Base-by-base conservation (phyloP, 2,113 vertebrate species). In the Scortum barcoo region DNA sequence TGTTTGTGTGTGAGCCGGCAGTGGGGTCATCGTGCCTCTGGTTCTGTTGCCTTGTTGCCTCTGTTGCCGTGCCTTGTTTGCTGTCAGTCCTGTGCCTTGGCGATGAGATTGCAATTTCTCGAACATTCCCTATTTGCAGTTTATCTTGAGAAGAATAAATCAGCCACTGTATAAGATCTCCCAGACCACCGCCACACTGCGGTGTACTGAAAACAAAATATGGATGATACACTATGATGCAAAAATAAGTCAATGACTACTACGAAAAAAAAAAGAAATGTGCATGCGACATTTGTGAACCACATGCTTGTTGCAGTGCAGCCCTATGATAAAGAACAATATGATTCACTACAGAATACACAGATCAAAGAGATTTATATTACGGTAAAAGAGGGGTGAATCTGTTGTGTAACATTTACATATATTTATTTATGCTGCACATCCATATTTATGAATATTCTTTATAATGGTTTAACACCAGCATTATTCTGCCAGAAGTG, bases 381-480 rank as follows among this genome's bases (percentile, higher is more conserved):
- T 69, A 81, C 40, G 38, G 85, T 86, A 85, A 88, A 86, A 87
- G 53, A 87, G 63, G 88, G 85, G 78, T 81, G 88, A 89, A 80
- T 86, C 58, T 82, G 90, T 86, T 86, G 74, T 84, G 88, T 82
- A 89, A 92, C 87, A 94, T 91, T 86, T 92, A 85, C 86, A 92
- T 90, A 86, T 88, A 90, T 90, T 87, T 93, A 91, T 93, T 91
- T 89, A 90, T 86, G 80, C 78, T 82, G 82, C 80, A 65, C 76
- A 91, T 92, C 81, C 90, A 94, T 94, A 94, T 93, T 94, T 91
- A 94, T 94, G 92, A 82, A 80, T 73, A 86, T 85, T 84, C 90
- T 72, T 92, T 90, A 91, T 93, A 83, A 93, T 80, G 84, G 89
- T 89, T 87, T 89, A 92, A 93, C 85, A 93, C 76, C 87, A 89